These are phyloP conservation scores for Portevinia maculata DNA, from an alignment of 2,888 invertebrate genomes.

Conservation along the genomic window DNA sequence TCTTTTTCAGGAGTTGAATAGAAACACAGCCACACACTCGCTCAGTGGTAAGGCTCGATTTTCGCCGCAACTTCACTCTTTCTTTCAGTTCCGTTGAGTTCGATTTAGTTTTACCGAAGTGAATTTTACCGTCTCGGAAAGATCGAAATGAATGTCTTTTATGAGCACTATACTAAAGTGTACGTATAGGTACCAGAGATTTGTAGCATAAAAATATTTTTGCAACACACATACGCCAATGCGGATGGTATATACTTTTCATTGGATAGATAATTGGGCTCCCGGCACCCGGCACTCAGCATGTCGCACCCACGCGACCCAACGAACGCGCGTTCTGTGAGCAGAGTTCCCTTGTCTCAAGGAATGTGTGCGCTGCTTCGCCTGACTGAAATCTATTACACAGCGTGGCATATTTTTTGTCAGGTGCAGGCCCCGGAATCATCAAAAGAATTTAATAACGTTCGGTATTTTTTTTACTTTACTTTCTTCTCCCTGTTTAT, in stretches of 20 bases:
- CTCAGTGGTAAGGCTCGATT: conserved; percentile 8
- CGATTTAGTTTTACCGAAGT: conserved; percentile 71
- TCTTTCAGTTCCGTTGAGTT: conserved; percentile 58
- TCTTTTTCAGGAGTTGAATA: conserved; percentile 8
- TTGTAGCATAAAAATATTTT: conserved; percentile 74
- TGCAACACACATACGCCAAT: conserved; percentile 49
- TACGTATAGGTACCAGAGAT: conserved; percentile 74
- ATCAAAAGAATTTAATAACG: conserved; percentile 73
- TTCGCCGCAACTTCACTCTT: neutral
- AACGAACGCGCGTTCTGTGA: conserved; percentile 43
- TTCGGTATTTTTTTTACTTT: conserved; percentile 41
- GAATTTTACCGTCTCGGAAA: conserved; percentile 71
- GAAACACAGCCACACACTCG: neutral
- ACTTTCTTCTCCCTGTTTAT: conserved; percentile 46
- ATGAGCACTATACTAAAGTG: conserved; percentile 73
- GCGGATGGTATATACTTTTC: conserved; percentile 28
- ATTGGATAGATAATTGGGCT: conserved; percentile 65
- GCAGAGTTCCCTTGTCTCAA: conserved; percentile 27
- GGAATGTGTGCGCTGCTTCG: conserved; percentile 31
- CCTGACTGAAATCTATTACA: conserved; percentile 57
- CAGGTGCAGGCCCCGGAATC: conserved; percentile 68
- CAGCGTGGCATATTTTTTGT: conserved; percentile 69
- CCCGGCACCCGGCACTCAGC: conserved; percentile 25
- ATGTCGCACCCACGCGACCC: neutral
- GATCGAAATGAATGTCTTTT: conserved; percentile 73